Evolutionary conservation across 2,888 invertebrate species (phyloP).

Genomic region (Temnothorax rugatulus): DNA sequence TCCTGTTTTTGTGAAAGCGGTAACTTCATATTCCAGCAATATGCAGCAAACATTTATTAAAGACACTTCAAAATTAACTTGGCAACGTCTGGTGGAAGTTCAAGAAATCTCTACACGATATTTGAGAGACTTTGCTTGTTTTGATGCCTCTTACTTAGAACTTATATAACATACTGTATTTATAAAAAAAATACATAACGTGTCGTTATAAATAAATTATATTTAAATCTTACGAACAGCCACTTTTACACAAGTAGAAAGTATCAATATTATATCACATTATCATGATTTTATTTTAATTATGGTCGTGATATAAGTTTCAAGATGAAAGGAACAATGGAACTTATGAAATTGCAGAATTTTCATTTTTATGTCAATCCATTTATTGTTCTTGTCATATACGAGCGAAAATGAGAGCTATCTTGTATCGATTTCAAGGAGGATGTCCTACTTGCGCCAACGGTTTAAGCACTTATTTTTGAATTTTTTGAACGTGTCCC

Average conservation of each 20-base stretch:
- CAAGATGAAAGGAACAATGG: neutral
- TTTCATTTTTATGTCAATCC: constrained; percentile 14
- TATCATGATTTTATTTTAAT: neutral
- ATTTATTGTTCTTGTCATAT: neutral
- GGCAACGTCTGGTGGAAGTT: constrained; percentile 65
- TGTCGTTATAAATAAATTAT: constrained; percentile 41
- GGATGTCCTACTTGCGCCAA: constrained; percentile 48
- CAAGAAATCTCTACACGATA: constrained; percentile 60
- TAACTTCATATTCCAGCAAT: constrained; percentile 53
- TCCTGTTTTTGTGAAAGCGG: constrained; percentile 26
- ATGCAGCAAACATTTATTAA: constrained; percentile 61
- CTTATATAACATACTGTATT: constrained; percentile 60
- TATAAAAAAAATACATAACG: constrained; percentile 54
- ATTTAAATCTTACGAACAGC: constrained; percentile 5
- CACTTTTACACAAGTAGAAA: constrained; percentile 21
- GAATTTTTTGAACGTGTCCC: constrained; percentile 24
- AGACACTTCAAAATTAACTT: constrained; percentile 63
- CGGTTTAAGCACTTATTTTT: constrained; percentile 39
- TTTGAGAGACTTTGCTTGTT: constrained; percentile 61
- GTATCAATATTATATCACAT: neutral
- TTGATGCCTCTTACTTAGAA: constrained; percentile 57
- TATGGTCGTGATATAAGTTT: neutral
- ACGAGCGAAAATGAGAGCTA: neutral
- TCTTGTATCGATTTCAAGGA: constrained; percentile 29
- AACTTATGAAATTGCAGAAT: neutral